Base-by-base conservation (phyloP, 2,888 invertebrate species). In the Spialia ferax region DNA sequence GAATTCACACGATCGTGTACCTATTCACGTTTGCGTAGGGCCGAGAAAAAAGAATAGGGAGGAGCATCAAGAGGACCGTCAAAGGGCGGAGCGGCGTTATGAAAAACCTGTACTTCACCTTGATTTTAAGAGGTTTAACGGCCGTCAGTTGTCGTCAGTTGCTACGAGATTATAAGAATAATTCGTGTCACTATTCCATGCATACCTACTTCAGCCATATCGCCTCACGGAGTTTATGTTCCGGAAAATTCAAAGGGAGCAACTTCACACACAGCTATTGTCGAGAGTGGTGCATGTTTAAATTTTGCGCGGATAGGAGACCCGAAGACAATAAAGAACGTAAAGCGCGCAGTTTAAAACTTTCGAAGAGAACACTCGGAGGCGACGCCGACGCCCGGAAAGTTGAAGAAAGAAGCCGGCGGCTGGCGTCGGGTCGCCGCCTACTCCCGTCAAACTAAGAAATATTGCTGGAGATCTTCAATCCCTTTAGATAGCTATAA, bases 311-410 rank as follows among this genome's bases (percentile, higher is more conserved):
- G 86, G 82, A 86, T 79, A 84, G 77, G 81, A 84, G 78, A 72
- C 78, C 78, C 79, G 84, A 84, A 90, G 86, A 92, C 88, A 91
- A 91, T 91, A 91, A 90, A 90, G 88, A 88, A 89, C 82, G 83
- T 82, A 86, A 89, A 91, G 87, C 87, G 89, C 85, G 83, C 84
- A 87, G 87, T 90, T 91, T 88, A 84, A 91, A 91, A 91, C 81
- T 91, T 90, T 86, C 81, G 77, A 84, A 75, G 81, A 82, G 86
- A 85, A 86, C 84, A 87, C 84, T 86, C 73, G 75, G 81, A 77
- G 74, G 84, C 84, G 77, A 75, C 71, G 74, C 68, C 70, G 82
- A 80, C 84, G 85, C 85, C 82, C 81, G 77, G 77, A 87, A 91
- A 91, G 87, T 93, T 90, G 83, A 80, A 83, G 87, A 87, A 85